Conservation (phyloP, 2,888 invertebrate species). For the Drosophila imparisetae region DNA sequence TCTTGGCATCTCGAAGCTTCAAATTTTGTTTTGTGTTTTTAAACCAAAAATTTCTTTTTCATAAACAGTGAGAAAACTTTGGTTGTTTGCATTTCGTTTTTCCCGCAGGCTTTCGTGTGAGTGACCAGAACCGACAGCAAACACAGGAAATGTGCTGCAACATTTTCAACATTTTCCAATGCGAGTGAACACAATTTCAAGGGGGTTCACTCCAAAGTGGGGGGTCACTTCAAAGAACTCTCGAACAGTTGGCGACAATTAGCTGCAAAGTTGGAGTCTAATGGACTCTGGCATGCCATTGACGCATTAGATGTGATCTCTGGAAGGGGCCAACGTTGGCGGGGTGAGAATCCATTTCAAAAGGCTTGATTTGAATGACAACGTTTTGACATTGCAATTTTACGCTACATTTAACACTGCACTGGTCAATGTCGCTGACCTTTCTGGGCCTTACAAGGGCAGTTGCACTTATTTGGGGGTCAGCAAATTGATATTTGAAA, state of each 20-base stretch:
- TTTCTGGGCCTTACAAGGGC: slow-evolving; percentile 7
- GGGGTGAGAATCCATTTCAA: slow-evolving; percentile 3
- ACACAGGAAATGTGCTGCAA: slow-evolving; percentile 71
- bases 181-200: slow-evolving; percentile 21
- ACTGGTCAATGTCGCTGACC: slow-evolving; percentile 54
- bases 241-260: slow-evolving; percentile 67
- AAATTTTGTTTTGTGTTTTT: slow-evolving; percentile 10
- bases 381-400: slow-evolving; percentile 70
- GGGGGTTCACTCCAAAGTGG: slow-evolving; percentile 33
- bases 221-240: slow-evolving; percentile 57
- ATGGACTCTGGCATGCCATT: slow-evolving; percentile 66
- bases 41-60: slow-evolving; percentile 59
- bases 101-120: slow-evolving; percentile 14
- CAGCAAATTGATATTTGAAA: background rate
- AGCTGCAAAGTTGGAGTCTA: slow-evolving; percentile 47
- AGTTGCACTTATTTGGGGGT: slow-evolving; percentile 9
- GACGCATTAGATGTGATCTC: slow-evolving; percentile 58
- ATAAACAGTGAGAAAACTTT: slow-evolving; percentile 64
- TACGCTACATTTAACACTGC: slow-evolving; percentile 66
- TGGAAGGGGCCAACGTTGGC: background rate
- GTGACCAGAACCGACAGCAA: slow-evolving; percentile 39
- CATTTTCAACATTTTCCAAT: slow-evolving; percentile 40
- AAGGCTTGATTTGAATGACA: slow-evolving; percentile 52
- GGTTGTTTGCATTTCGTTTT: slow-evolving; percentile 42
- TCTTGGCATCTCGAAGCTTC: slow-evolving; percentile 36